These are phyloP conservation scores for Pogoniulus pusillus DNA, from an alignment of 2,797 vertebrate genomes.

Conservation along the genomic window DNA sequence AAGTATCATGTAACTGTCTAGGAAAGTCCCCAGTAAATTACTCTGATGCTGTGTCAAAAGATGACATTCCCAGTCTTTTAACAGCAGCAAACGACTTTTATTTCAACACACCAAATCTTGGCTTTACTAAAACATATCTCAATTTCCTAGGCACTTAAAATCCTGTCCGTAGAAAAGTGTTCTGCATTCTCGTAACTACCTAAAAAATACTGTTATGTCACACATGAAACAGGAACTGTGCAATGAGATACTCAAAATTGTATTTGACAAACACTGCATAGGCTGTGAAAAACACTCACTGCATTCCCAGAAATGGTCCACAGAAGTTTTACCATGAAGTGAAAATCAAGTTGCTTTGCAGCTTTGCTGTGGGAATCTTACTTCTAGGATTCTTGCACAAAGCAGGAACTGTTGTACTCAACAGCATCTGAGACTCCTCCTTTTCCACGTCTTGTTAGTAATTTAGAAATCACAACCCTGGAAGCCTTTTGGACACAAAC, in stretches of 20 bases:
- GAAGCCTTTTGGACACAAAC: not conserved
- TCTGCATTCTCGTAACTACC: not conserved
- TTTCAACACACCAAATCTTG: not conserved
- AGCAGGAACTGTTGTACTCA: not conserved
- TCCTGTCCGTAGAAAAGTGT: not conserved
- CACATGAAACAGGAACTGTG: not conserved
- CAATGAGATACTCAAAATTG: not conserved
- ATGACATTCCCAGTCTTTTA: not conserved
- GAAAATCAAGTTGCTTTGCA: not conserved
- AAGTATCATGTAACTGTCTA: not conserved
- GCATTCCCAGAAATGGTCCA: not conserved
- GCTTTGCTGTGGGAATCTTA: not conserved
- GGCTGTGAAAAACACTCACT: not conserved
- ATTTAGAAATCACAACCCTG: conserved; percentile 2
- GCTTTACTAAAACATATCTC: not conserved
- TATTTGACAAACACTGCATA: not conserved
- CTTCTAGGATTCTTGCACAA: not conserved
- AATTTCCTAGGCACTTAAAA: not conserved
- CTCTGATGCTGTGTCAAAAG: not conserved
- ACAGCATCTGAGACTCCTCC: not conserved
- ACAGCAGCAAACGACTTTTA: not conserved
- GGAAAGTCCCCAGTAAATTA: not conserved
- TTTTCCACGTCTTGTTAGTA: not conserved
- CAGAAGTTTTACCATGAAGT: not conserved
- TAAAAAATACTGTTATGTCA: not conserved